Percentiles rank a stretch among this genome's conserved stretches.
These are phyloP conservation scores for Notolabrus celidotus DNA, from an alignment of 2,797 vertebrate genomes.

Conservation along the genomic window DNA sequence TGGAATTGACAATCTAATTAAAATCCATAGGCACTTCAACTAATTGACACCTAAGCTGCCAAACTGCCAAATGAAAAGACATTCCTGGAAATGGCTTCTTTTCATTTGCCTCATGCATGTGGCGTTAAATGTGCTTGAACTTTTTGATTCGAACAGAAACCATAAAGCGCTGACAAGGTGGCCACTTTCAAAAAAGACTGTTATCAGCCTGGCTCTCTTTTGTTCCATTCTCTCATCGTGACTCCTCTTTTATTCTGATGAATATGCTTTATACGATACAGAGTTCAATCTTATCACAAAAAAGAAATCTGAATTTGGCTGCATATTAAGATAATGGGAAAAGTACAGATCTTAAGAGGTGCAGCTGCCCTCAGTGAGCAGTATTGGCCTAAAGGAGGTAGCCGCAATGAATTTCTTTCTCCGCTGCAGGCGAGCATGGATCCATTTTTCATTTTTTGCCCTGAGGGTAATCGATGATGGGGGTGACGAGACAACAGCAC, in stretches of 20 bases:
- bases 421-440: slow-evolving; percentile 62
- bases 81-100: background rate
- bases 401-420: slow-evolving; percentile 56
- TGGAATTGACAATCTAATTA: slow-evolving; percentile 10
- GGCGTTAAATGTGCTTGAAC: background rate
- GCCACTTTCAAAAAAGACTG: background rate
- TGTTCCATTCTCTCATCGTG: background rate
- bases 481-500: slow-evolving; percentile 75
- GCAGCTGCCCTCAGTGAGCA: slow-evolving; percentile 46
- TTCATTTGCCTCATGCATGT: background rate
- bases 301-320: slow-evolving; percentile 12
- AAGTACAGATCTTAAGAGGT: slow-evolving; percentile 18
- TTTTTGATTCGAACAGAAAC: slow-evolving; percentile 3
- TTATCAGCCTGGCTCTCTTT: background rate
- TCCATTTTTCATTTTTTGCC: slow-evolving; percentile 80
- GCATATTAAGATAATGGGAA: slow-evolving; percentile 30
- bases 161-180: background rate
- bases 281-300: background rate
- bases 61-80: slow-evolving; percentile 19
- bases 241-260: background rate
- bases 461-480: slow-evolving; percentile 79
- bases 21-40: background rate
- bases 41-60: slow-evolving; percentile 23
- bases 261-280: background rate
- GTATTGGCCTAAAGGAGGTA: slow-evolving; percentile 44